Percentiles rank a stretch among this genome's conserved stretches.
Evolutionary conservation across 2,888 invertebrate species (phyloP).

Genomic region (Oscheius sp.): DNA sequence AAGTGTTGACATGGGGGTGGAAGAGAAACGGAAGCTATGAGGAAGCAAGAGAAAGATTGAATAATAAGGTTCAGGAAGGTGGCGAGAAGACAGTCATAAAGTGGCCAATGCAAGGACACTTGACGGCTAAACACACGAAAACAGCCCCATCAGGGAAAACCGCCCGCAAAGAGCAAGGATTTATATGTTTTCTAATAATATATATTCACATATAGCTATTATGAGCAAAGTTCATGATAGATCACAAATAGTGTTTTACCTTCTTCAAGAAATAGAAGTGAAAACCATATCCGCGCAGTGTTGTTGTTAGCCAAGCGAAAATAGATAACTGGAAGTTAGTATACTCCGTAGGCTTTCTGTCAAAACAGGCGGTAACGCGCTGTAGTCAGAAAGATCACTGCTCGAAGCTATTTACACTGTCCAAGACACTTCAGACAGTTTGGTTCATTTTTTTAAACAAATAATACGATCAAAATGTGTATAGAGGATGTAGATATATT

Average conservation of each 20-base stretch:
- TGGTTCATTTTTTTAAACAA: slow-evolving; percentile 10
- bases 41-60: too few relatives aligned
- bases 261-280: neutral
- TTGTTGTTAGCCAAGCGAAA: slow-evolving; percentile 19
- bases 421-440: slow-evolving; percentile 1
- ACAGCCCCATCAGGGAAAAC: slow-evolving; percentile 29
- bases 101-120: slow-evolving; percentile 26
- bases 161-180: too few relatives aligned
- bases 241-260: too few relatives aligned
- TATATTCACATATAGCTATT: too few relatives aligned
- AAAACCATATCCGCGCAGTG: slow-evolving; percentile 22
- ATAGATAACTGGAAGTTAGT: slow-evolving; percentile 4
- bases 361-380: neutral
- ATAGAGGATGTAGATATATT: neutral
- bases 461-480: neutral
- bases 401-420: slow-evolving; percentile 7
- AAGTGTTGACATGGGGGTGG: slow-evolving; percentile 8
- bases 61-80: slow-evolving; percentile 15
- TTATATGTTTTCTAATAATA: too few relatives aligned
- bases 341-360: neutral
- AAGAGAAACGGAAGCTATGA: neutral
- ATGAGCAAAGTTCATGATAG: too few relatives aligned
- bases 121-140: slow-evolving; percentile 23
- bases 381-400: too few relatives aligned
- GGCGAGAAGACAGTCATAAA: slow-evolving; percentile 15